Conservation (phyloP, 2,797 vertebrate genomes). For the Sparidentex hasta region DNA sequence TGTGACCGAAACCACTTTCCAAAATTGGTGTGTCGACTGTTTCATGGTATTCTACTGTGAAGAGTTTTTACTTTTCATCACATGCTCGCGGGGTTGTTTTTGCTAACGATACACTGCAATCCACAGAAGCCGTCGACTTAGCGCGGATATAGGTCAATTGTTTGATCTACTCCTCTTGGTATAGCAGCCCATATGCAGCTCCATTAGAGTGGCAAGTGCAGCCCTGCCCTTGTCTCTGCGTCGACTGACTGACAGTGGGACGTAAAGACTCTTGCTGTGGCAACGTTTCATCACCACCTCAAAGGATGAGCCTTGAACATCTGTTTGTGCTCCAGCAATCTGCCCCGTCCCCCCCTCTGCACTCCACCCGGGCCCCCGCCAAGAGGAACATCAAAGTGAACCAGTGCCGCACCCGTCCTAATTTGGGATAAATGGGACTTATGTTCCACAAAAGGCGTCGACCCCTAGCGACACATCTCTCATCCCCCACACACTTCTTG, state of each 20-base stretch:
- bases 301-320: conserved; percentile 79
- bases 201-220: conserved; percentile 32
- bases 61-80: neutral
- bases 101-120: neutral
- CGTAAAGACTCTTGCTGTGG: conserved; percentile 61
- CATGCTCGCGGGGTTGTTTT: neutral
- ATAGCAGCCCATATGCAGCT: conserved; percentile 11
- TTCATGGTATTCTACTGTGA: neutral
- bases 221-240: conserved; percentile 65
- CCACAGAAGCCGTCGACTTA: conserved; percentile 3
- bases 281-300: conserved; percentile 74
- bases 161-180: conserved; percentile 16
- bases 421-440: conserved; percentile 86
- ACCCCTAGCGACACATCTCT: conserved; percentile 75
- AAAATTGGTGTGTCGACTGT: neutral
- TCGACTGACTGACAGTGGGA: conserved; percentile 67
- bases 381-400: conserved; percentile 83
- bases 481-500: conserved; percentile 69
- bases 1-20: neutral
- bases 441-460: conserved; percentile 81
- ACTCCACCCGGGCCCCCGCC: conserved; percentile 55
- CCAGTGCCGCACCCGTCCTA: conserved; percentile 73
- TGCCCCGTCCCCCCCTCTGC: conserved; percentile 29
- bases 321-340: conserved; percentile 72
- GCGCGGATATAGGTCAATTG: conserved; percentile 47